A percentile compares a stretch with the other conserved stretches of the same genome.
Conservation (phyloP, 2,797 vertebrate species). For the Pteronotus mesoamericanus region DNA sequence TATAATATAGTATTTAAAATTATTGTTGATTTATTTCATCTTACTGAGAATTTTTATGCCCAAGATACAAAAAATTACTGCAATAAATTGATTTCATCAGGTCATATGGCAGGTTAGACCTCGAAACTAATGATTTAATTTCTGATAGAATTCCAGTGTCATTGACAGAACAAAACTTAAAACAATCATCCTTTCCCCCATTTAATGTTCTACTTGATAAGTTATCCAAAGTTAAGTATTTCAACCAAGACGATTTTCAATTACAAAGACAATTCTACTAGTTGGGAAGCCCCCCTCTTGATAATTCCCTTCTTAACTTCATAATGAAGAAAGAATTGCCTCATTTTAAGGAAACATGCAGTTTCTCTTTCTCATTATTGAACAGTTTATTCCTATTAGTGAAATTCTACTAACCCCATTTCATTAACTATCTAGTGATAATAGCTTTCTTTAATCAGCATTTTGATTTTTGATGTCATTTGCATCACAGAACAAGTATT, state of each 20-base stretch:
- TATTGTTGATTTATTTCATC: not conserved
- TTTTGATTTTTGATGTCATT: conserved; percentile 11
- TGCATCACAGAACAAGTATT: not conserved
- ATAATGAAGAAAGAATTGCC: conserved; percentile 26
- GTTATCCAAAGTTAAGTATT: not conserved
- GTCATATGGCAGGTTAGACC: not conserved
- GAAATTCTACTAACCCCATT: conserved; percentile 32
- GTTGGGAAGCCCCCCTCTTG: not conserved
- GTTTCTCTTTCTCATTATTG: conserved; percentile 34
- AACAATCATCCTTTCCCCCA: not conserved
- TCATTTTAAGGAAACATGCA: conserved; percentile 33
- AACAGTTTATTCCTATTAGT: conserved; percentile 34
- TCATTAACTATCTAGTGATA: conserved; percentile 31
- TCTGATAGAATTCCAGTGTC: not conserved
- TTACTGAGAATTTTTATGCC: conserved; percentile 20
- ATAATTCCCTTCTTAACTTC: conserved; percentile 43
- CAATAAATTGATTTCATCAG: conserved; percentile 30
- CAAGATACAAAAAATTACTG: not conserved
- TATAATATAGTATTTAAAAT: not conserved
- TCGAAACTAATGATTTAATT: conserved; percentile 21
- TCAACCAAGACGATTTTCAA: conserved; percentile 43
- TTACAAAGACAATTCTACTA: conserved; percentile 38
- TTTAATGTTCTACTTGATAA: conserved; percentile 14
- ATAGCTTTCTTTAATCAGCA: not conserved
- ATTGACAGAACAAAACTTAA: not conserved